Conservation (phyloP, 2,888 invertebrate species). For the Parascotia fuliginaria region DNA sequence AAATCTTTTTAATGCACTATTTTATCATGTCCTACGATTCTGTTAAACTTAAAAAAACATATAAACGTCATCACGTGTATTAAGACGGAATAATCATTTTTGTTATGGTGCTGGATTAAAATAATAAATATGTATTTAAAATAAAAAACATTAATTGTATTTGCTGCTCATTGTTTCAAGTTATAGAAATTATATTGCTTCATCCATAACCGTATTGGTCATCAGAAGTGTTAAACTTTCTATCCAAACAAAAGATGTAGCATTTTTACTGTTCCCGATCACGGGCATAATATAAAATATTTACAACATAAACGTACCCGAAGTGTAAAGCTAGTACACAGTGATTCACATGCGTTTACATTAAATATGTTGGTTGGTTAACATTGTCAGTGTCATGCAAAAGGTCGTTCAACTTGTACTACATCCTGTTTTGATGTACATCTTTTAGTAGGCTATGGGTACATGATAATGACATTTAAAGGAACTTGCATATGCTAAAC, state of each 20-base stretch:
- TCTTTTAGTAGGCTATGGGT: slow-evolving; percentile 29
- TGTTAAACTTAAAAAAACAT: slow-evolving; percentile 15
- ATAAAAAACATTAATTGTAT: slow-evolving; percentile 4
- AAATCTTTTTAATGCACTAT: slow-evolving; percentile 26
- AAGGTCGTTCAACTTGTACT: slow-evolving; percentile 71
- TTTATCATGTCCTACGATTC: slow-evolving; percentile 15
- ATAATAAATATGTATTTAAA: slow-evolving; percentile 2
- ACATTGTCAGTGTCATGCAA: slow-evolving; percentile 55
- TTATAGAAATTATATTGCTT: neutral
- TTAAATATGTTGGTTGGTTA: slow-evolving; percentile 55
- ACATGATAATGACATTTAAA: neutral
- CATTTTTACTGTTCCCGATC: too few species aligned
- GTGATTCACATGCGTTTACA: slow-evolving; percentile 62
- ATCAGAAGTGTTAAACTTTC: too few species aligned
- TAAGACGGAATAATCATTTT: slow-evolving; percentile 13
- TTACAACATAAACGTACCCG: slow-evolving; percentile 25
- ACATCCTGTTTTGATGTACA: slow-evolving; percentile 62
- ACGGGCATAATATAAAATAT: slow-evolving; percentile 28
- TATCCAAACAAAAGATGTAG: too few species aligned
- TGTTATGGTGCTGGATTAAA: slow-evolving; percentile 10
- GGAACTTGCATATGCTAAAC: too few species aligned
- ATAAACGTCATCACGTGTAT: slow-evolving; percentile 17
- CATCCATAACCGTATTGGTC: neutral
- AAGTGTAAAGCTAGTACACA: slow-evolving; percentile 45
- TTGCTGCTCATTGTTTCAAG: slow-evolving; percentile 1